Evolutionary conservation across 1,140 invertebrate species (phyloP), one percentile per base, ranked within the genome.

Genomic region (Nasonia vitripennis): DNA sequence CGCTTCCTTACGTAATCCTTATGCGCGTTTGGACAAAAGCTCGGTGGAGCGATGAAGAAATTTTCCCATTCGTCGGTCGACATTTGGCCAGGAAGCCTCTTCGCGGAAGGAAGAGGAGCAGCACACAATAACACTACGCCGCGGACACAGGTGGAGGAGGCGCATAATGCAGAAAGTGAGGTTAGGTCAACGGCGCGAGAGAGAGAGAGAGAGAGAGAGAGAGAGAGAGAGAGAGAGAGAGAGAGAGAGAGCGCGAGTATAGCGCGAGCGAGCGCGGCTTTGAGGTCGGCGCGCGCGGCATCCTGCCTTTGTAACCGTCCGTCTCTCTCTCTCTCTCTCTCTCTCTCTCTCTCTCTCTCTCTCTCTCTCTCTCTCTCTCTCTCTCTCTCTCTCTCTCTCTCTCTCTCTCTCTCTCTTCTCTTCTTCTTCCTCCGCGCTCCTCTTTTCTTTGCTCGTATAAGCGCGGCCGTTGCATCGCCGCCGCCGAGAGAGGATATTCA

Each of bases 261-360:
- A 27, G 27, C 27, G 27, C 27, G 27, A 37, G 71, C 86, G 81
- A 17, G 41, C 73, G 89, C 87, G 87, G 85, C 87, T 89, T 89
- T 89, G 83, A 87, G 89, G 87, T 83, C 87, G 89, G 83, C 84
- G 70, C 81, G 48, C 78, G 85, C 87, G 87, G 86, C 86, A 89
- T 91, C 89, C 89, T 89, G 89, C 87, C 89, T 90, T 91, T 91
- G 90, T 91, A 85, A 88, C 79, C 87, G 88, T 88, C 83, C 71
- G 11, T 83, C 67, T 55, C n/a, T 73, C 78, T 83, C 62, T 83
- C 75, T 81, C 12, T 14, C 75, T 68, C 83, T 78, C 89, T 82
- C 67, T 55, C n/a, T 73, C 79, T 83, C 55, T 83, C 75, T 81
- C 12, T 14, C 75, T 68, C 83, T 78, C 89, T 83, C 67, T 55